These are phyloP conservation scores for Stenurella melanura DNA, from an alignment of 2,888 invertebrate species.

Conservation along the genomic window DNA sequence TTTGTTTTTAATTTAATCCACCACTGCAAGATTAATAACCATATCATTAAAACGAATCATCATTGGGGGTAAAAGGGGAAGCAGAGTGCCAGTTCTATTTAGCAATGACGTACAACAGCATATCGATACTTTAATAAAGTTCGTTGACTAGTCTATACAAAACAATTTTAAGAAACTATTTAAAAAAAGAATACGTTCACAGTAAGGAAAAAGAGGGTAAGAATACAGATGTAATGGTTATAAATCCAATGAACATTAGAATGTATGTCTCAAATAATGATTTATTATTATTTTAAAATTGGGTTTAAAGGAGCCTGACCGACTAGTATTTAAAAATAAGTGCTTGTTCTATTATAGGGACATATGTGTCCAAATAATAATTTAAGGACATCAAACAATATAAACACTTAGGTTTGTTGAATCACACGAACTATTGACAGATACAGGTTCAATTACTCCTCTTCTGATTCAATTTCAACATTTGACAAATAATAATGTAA, in stretches of 20 bases:
- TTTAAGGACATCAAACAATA: background rate
- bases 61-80: too few species aligned
- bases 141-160: background rate
- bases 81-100: too few species aligned
- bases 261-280: constrained; percentile 5
- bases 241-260: constrained; percentile 7
- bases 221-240: background rate
- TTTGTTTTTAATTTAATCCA: too few species aligned
- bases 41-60: too few species aligned
- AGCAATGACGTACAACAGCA: too few species aligned
- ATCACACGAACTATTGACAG: background rate
- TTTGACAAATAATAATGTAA: constrained; percentile 1
- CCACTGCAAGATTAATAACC: too few species aligned
- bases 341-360: background rate
- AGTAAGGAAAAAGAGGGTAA: background rate
- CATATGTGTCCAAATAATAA: constrained; percentile 1
- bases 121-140: too few species aligned
- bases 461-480: background rate
- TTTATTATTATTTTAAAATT: background rate
- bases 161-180: constrained; percentile 40
- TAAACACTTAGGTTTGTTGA: too few species aligned
- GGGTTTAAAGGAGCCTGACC: background rate
- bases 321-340: background rate
- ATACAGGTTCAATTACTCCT: background rate
- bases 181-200: constrained; percentile 42